Percentiles rank a stretch among this genome's conserved stretches.
These are phyloP conservation scores for Eretmocerus hayati DNA, from an alignment of 2,888 invertebrate species.

Conservation along the genomic window DNA sequence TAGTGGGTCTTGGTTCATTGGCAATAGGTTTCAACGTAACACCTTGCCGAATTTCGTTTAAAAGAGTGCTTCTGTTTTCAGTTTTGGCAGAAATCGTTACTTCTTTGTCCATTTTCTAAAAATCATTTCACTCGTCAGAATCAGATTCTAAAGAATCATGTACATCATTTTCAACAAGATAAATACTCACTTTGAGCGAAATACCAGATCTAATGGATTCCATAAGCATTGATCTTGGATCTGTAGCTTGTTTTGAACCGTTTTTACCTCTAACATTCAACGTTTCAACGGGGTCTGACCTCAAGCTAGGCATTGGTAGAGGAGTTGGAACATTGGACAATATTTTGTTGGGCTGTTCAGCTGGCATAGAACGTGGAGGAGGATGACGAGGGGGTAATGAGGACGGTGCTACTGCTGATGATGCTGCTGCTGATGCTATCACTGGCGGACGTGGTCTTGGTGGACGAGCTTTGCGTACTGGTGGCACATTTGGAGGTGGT, in stretches of 20 bases:
- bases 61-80: conserved; percentile 64
- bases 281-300: neutral
- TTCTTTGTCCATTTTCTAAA: conserved; percentile 55
- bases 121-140: too few relatives aligned
- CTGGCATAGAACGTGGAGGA: conserved; percentile 41
- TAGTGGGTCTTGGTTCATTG: conserved; percentile 38
- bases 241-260: conserved; percentile 41
- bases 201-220: conserved; percentile 78
- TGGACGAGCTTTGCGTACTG: conserved; percentile 39
- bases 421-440: conserved; percentile 41
- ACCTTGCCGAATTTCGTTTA: conserved; percentile 83
- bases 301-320: conserved; percentile 39
- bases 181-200: conserved; percentile 61
- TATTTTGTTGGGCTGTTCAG: neutral
- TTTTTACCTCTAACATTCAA: conserved; percentile 22
- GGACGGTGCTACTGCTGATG: conserved; percentile 46
- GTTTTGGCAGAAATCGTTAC: conserved; percentile 33
- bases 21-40: conserved; percentile 66
- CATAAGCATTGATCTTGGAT: conserved; percentile 67
- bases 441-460: conserved; percentile 41
- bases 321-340: conserved; percentile 36
- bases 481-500: conserved; percentile 47
- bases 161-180: too few relatives aligned
- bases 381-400: conserved; percentile 48
- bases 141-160: too few relatives aligned